Evolutionary conservation across 2,797 vertebrate species (phyloP).

Genomic region (Cryptoprocta ferox): DNA sequence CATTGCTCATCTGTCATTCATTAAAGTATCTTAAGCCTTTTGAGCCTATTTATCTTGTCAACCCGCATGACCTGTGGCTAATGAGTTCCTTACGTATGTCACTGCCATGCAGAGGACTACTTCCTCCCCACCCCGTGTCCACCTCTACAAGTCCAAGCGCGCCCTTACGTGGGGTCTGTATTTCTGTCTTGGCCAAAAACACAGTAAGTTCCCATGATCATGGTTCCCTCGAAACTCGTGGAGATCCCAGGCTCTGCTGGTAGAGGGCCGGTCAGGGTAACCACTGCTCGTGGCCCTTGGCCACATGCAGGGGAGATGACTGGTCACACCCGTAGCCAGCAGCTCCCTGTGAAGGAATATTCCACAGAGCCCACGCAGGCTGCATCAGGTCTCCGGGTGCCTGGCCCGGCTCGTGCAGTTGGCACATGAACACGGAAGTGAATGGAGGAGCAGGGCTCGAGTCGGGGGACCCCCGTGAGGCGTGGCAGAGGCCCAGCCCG

Average conservation of each 20-base stretch:
- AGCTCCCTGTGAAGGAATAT: accelerated
- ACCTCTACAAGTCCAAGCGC: background rate
- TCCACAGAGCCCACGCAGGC: background rate
- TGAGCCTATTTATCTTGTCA: background rate
- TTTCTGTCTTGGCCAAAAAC: background rate
- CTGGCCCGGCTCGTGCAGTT: background rate
- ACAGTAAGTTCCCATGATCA: accelerated
- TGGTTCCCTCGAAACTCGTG: accelerated
- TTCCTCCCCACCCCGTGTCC: background rate
- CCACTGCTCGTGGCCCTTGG: accelerated
- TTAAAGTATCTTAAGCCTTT: background rate
- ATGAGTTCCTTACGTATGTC: background rate
- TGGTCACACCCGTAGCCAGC: background rate
- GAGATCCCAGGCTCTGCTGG: too few species aligned
- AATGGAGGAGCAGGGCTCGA: accelerated
- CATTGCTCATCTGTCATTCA: background rate
- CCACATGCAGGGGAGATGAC: background rate
- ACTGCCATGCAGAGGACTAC: accelerated
- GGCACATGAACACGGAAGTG: background rate
- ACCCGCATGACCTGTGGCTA: background rate
- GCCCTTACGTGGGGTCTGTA: too few species aligned
- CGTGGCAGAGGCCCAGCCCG: background rate
- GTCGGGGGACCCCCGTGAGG: background rate
- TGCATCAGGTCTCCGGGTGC: background rate
- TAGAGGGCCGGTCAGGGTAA: too few species aligned